Percentiles rank a stretch among this genome's conserved stretches.
These are phyloP conservation scores for Sylvia atricapilla DNA, from an alignment of 2,113 vertebrate genomes.

Conservation along the genomic window DNA sequence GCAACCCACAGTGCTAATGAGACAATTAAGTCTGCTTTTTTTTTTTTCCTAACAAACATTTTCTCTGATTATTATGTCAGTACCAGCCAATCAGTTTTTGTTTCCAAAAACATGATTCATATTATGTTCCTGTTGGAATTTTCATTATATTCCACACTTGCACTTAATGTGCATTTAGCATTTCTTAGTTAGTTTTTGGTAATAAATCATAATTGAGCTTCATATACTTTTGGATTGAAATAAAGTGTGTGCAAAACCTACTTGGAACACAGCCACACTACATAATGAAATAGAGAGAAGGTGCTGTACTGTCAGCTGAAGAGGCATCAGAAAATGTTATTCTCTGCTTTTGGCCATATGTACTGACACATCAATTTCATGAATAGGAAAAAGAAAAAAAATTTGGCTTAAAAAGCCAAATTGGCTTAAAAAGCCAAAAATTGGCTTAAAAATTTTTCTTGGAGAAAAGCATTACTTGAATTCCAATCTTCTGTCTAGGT, in stretches of 20 bases:
- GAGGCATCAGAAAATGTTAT: not conserved
- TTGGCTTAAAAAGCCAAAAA: too few relatives aligned
- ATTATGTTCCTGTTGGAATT: not conserved
- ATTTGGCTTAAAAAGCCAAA: too few relatives aligned
- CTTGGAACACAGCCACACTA: not conserved
- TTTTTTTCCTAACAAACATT: constrained; percentile 24
- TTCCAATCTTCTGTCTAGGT: not conserved
- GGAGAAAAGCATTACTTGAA: not conserved
- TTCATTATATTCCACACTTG: not conserved
- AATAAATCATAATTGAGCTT: not conserved
- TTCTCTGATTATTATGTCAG: not conserved
- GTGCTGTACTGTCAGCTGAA: not conserved
- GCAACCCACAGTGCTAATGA: not conserved
- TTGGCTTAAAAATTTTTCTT: too few relatives aligned
- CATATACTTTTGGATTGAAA: not conserved
- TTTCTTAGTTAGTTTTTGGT: not conserved
- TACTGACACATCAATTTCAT: not conserved
- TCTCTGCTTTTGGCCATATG: not conserved
- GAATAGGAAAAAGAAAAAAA: not conserved
- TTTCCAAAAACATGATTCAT: constrained; percentile 31
- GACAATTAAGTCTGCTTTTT: not conserved
- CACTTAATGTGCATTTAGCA: not conserved
- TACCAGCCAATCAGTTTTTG: not conserved
- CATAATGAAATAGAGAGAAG: not conserved
- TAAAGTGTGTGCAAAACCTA: not conserved